Conservation (phyloP, 2,888 invertebrate genomes). For the Keiferia lycopersicella region DNA sequence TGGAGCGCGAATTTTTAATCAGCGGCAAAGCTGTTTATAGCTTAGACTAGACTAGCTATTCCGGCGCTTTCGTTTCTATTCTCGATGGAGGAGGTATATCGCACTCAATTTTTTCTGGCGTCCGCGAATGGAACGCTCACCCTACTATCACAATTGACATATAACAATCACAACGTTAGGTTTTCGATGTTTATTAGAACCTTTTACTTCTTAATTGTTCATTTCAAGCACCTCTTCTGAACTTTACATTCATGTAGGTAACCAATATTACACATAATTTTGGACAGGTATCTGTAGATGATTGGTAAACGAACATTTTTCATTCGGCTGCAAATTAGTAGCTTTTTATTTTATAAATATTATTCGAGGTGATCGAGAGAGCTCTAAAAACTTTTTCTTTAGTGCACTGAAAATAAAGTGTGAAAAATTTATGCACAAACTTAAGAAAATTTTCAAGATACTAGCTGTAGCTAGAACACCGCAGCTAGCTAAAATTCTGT, state of each 20-base stretch:
- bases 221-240: constrained; percentile 20
- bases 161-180: constrained; percentile 43
- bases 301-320: neutral
- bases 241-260: neutral
- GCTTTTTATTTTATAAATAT: neutral
- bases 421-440: neutral
- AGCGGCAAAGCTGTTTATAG: neutral
- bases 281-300: neutral
- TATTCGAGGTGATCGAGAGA: neutral
- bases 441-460: neutral
- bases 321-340: constrained; percentile 3
- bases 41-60: neutral
- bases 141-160: constrained; percentile 47
- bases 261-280: neutral
- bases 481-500: neutral
- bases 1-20: neutral
- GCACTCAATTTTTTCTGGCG: neutral
- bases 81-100: neutral
- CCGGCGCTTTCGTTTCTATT: neutral
- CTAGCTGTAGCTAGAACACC: neutral
- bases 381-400: neutral
- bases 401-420: neutral
- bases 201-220: neutral
- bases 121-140: neutral
- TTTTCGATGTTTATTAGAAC: constrained; percentile 34